Base-by-base conservation (phyloP, 2,113 vertebrate genomes). In the Synodontis membranacea region DNA sequence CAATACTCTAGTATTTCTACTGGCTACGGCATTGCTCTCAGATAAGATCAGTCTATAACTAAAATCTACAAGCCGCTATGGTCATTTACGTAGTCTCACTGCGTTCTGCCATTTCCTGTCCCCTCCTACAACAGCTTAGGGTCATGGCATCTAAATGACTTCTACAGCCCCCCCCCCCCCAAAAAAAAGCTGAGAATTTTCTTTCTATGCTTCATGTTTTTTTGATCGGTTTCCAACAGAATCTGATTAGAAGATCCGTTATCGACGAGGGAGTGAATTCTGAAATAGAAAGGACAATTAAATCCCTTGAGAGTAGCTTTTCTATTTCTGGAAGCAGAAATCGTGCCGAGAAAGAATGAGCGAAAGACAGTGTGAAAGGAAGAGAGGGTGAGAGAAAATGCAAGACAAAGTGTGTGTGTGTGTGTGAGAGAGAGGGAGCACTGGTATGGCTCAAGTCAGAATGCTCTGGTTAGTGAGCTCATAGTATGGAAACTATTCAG, bases 401-500 rank as follows among this genome's bases (percentile, higher is more conserved):
- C 28, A 8, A 21, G 17, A n/a, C 1, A 68, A 28, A n/a, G n/a
- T n/a, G n/a, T n/a, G n/a, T n/a, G n/a, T n/a, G n/a, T n/a, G n/a
- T n/a, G 7, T 31, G 28, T 54, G 44, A 79, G 64, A 42, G 54
- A 31, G 39, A 60, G 37, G 19, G 54, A 78, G 15, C 17, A 37
- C 86, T 90, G 80, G 83, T 83, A 84, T 56, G 56, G 80, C 83
- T 87, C 86, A 86, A 87, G 86, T 89, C 88, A 87, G 84, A 84
- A 84, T 74, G 85, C 79, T 80, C 88, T 87, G 87, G 85, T 85
- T 82, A 88, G 76, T 52, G 90, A 89, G 76, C 87, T 89, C 90
- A 90, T 90, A 89, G 87, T 90, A 92, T 93, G 94, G 93, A 95
- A 94, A 95, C 90, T 94, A 94, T 95, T 93, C 88, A n/a, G 50